These are phyloP conservation scores for Philypnodon macrostomus DNA, from an alignment of 2,797 vertebrate genomes.

Conservation along the genomic window DNA sequence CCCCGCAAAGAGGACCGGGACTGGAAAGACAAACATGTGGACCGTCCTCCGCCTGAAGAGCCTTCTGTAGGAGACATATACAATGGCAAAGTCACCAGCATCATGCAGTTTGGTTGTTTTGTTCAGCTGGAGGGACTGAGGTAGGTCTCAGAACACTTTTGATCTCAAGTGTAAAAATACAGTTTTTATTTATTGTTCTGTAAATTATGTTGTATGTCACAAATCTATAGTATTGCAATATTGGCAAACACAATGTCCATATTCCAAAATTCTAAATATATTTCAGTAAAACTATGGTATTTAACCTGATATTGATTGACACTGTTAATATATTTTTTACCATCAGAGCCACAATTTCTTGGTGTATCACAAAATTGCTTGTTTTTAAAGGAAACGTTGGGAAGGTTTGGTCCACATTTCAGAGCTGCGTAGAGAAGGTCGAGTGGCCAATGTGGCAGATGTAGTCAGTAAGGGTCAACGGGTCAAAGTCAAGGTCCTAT, in stretches of 20 bases:
- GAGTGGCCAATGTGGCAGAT: conserved; percentile 95
- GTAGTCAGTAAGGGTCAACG: conserved; percentile 97
- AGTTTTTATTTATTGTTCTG: too few species aligned
- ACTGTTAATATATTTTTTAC: too few species aligned
- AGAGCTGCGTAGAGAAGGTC: conserved; percentile 91
- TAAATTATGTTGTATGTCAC: too few species aligned
- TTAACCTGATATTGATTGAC: too few species aligned
- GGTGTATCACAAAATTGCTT: too few species aligned
- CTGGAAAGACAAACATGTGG: conserved; percentile 94
- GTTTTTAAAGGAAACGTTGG: conserved; percentile 88
- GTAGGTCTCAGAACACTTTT: conserved; percentile 63
- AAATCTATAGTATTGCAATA: too few species aligned
- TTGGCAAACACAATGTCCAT: too few species aligned
- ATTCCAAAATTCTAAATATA: too few species aligned
- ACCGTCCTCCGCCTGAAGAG: conserved; percentile 92
- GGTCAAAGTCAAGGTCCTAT: conserved; percentile 96
- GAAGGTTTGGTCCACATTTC: conserved; percentile 98
- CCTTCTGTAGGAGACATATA: conserved; percentile 95
- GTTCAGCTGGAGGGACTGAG: conserved; percentile 95
- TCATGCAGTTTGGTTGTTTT: conserved; percentile 99
- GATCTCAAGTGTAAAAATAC: not conserved
- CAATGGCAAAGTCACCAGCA: conserved; percentile 96
- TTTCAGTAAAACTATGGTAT: too few species aligned
- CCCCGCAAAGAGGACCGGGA: conserved; percentile 78
- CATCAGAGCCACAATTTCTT: too few species aligned